Base-by-base conservation (phyloP, 2,113 vertebrate species). In the Mesitornis unicolor region DNA sequence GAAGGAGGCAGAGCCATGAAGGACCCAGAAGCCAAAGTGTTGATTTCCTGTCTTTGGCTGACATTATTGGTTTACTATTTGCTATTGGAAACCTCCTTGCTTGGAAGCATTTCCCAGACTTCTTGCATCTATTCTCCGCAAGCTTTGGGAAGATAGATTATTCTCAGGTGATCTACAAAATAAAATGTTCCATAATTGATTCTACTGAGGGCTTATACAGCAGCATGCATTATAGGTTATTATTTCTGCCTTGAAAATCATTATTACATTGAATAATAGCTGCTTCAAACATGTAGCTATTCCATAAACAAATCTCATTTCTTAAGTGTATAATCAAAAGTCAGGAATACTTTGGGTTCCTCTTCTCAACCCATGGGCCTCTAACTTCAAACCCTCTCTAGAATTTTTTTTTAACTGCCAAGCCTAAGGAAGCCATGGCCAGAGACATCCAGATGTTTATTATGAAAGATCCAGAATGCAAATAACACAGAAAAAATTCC, bases 121-220 rank as follows among this genome's bases (percentile, higher is more conserved):
- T 75, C 54, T 90, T 70, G 35, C 48, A 78, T 75, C 93, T 89
- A 76, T 79, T 20, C 71, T 60, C 68, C 26, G 21, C 40, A 74
- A 70, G 87, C 75, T 59, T 86, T 0, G 28, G 51, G 76, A 93
- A 90, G 85, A 92, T 16, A 45, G n/a, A 43, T 79, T 95, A 90
- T 93, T 97, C 95, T 94, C 96, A 96, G 93, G 88, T 93, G 95
- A 94, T 84, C 60, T 76, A 94, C 92, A 96, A 96, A 96, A 93
- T 33, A 89, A 92, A 96, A 33, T 15, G 43, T 78, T 93, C 88
- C 92, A 68, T 70, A 93, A 90, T n/a, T 93, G 93, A 84, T 65
- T 94, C 85, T 90, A 43, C 90, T 96, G 89, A 96, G 91, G 93
- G 64, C 78, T 96, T 90, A 78, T 33, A 64, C 95, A 96, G 88